Conservation (phyloP, 2,113 vertebrate species). For the Hemichromis elongatus region DNA sequence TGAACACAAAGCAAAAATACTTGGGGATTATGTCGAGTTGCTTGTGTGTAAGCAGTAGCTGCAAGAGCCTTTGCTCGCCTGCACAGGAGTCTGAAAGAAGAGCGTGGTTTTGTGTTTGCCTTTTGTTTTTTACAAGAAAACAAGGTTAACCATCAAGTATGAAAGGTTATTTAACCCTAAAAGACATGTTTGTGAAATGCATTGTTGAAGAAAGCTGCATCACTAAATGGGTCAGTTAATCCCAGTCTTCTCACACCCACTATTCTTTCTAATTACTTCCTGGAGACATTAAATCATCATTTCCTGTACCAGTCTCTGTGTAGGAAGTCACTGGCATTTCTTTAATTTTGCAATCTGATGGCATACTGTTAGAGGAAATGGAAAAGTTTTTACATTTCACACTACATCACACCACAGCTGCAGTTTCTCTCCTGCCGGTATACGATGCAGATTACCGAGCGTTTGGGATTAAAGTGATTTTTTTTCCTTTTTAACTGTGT, state of each 20-base stretch:
- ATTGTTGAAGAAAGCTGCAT: background rate
- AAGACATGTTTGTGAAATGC: background rate
- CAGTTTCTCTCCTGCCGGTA: background rate
- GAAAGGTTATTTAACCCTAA: background rate
- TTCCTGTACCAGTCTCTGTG: slow-evolving; percentile 44
- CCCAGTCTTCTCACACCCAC: background rate
- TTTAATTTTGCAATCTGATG: background rate
- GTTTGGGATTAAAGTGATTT: slow-evolving; percentile 3
- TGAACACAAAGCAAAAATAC: slow-evolving; percentile 1
- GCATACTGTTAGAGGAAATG: background rate
- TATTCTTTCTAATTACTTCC: slow-evolving; percentile 48
- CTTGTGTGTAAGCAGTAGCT: background rate
- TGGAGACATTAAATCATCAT: slow-evolving; percentile 28
- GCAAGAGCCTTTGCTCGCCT: background rate
- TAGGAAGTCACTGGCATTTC: slow-evolving; percentile 45
- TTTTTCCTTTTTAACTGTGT: background rate
- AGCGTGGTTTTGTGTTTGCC: background rate
- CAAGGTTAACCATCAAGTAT: background rate
- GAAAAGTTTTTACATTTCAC: background rate
- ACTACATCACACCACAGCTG: background rate
- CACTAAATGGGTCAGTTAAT: background rate
- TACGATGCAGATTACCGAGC: background rate
- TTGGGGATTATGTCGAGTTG: background rate
- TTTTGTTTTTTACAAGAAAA: background rate
- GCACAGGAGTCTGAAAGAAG: background rate